Evolutionary conservation across 2,888 invertebrate species (phyloP), one percentile per base, ranked within the genome.

Genomic region (Oscheius onirici): DNA sequence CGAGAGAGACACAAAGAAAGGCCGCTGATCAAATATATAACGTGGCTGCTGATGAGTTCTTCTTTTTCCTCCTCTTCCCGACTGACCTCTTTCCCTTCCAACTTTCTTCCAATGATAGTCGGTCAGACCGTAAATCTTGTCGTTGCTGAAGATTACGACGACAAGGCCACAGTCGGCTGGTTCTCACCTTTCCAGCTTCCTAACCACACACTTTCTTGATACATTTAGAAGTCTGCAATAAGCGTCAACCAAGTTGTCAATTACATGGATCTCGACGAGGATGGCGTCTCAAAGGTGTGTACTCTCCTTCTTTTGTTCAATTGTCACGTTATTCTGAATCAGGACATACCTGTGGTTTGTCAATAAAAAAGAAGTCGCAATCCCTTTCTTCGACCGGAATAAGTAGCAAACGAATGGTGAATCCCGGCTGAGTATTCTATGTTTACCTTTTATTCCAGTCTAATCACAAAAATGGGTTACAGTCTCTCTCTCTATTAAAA

Each of bases 81-180:
- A 34, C 34, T 55, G 55, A 55, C 55, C 55, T 28, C 55, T 26
- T 55, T 55, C 28, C 6, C 55, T 26, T 26, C 26, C 22, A 11
- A 22, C 17, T 20, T n/a, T 51, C 51, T 17, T 20, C 24, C 26
- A 13, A 17, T 34, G 17, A n/a, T 20, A 46, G 22, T 15, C 26
- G 63, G 63, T 49, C 63, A 63, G 46, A 63, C 63, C 17, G 46
- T 63, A 63, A 49, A 63, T 63, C 63, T 46, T 26, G 46, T 46
- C 63, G 41, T 22, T 20, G 15, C 43, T 13, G 49, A 49, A 49
- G 46, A 63, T 49, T 46, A 49, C 63, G 63, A 58, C 34, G 34
- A 28, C 63, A 63, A 63, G 63, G 63, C 46, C 63, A 28, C 49
- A 6, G 28, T 22, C 34, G 46, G 49, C 63, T 49, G 46, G 49